Percentiles rank a stretch among this genome's conserved stretches.
Evolutionary conservation across 2,797 vertebrate species (phyloP).

Genomic region (Acanthornis magna): DNA sequence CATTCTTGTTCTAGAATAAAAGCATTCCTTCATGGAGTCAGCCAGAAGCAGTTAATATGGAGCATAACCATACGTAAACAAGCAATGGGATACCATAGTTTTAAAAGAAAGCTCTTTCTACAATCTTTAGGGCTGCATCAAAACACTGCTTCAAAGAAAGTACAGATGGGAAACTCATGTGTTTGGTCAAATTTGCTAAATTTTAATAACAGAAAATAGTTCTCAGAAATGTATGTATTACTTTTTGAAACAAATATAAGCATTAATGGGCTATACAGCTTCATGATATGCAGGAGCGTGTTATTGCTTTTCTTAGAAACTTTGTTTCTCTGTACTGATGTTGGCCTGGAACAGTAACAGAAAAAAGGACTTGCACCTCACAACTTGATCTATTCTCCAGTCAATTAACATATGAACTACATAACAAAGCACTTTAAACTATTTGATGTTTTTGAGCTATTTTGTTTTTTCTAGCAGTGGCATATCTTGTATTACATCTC

Average conservation of each 20-base stretch:
- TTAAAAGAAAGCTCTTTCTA: neutral
- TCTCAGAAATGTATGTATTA: neutral
- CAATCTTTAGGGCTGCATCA: neutral
- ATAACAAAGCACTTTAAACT: neutral
- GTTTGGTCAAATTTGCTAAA: neutral
- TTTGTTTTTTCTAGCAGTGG: neutral
- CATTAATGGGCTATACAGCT: slow-evolving; percentile 20
- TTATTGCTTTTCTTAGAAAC: neutral
- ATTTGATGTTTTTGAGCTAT: neutral
- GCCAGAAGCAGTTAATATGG: neutral
- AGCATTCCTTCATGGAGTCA: neutral
- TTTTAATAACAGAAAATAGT: neutral
- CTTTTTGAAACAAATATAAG: slow-evolving; percentile 32
- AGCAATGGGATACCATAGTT: neutral
- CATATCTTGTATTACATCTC: neutral
- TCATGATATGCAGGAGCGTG: slow-evolving; percentile 30
- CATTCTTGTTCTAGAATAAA: neutral
- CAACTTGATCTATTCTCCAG: neutral
- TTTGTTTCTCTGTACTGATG: neutral
- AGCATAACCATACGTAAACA: neutral
- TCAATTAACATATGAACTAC: slow-evolving; percentile 20
- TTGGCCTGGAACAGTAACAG: neutral
- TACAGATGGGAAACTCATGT: neutral
- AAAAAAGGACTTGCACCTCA: neutral
- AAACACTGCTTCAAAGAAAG: neutral